Percentiles rank a stretch among this genome's conserved stretches.
Conservation (phyloP, 1,140 invertebrate species). For the Orchestia grillus region DNA sequence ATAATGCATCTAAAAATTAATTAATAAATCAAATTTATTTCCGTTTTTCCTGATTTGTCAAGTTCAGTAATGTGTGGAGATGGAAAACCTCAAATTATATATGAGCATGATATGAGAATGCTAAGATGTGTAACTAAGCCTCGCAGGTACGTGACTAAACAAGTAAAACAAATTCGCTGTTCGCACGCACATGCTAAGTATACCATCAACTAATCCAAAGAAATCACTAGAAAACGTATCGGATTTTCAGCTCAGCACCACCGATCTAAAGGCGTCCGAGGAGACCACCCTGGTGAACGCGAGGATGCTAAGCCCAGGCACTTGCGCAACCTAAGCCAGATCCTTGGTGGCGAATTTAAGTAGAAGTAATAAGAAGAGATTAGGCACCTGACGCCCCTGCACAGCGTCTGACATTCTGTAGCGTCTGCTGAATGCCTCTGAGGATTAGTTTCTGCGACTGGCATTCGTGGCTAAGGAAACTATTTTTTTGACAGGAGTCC, state of each 20-base stretch:
- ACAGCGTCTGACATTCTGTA: not conserved
- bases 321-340: not conserved
- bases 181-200: not conserved
- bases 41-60: not conserved
- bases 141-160: not conserved
- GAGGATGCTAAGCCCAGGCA: not conserved
- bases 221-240: not conserved
- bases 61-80: too few species aligned
- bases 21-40: not conserved
- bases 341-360: not conserved
- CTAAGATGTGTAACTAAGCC: not conserved
- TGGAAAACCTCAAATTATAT: too few species aligned
- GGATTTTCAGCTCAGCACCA: not conserved
- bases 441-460: not conserved
- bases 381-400: not conserved
- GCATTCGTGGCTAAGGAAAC: not conserved
- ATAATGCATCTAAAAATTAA: not conserved
- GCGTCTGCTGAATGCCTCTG: not conserved
- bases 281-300: conserved; percentile 13
- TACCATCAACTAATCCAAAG: not conserved
- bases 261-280: not conserved
- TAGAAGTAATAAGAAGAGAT: conserved; percentile 31
- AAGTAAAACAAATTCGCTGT: not conserved
- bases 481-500: not conserved
- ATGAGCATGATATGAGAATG: not conserved